Percentiles rank a stretch among this genome's conserved stretches.
These are phyloP conservation scores for Albula goreensis DNA, from an alignment of 2,113 vertebrate species.

Conservation along the genomic window DNA sequence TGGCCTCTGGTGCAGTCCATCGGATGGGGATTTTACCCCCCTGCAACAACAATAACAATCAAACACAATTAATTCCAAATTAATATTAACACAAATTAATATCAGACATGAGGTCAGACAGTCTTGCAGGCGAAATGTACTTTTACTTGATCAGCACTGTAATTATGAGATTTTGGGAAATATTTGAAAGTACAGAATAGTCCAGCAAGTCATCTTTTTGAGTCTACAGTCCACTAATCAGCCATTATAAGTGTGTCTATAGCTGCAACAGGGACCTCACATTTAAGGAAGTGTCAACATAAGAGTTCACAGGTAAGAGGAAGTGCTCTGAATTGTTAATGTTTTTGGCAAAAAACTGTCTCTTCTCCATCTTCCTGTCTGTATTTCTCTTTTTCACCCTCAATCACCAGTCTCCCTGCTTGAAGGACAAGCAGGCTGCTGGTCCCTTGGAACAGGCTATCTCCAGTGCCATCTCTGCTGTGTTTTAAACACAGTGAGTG, in stretches of 20 bases:
- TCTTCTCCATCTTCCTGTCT: not conserved
- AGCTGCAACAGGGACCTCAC: too few relatives aligned
- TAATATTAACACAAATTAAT: too few relatives aligned
- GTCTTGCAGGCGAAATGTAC: too few relatives aligned
- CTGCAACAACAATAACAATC: constrained; percentile 64
- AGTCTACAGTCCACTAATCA: too few relatives aligned
- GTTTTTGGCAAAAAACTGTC: not conserved
- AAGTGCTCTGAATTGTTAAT: not conserved
- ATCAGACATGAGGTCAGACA: too few relatives aligned
- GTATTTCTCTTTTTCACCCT: not conserved
- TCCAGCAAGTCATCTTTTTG: too few relatives aligned
- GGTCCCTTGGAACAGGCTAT: not conserved
- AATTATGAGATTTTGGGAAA: too few relatives aligned
- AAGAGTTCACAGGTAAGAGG: not conserved
- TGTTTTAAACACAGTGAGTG: not conserved
- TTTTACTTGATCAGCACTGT: too few relatives aligned
- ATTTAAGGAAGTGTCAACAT: too few relatives aligned
- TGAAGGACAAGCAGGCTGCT: not conserved
- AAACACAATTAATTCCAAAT: not conserved
- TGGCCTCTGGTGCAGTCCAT: constrained; percentile 94
- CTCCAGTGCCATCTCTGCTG: not conserved
- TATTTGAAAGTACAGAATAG: too few relatives aligned
- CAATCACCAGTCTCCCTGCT: not conserved
- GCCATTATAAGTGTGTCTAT: too few relatives aligned
- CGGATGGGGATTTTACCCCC: constrained; percentile 95